These are phyloP conservation scores for Anabacerthia variegaticeps DNA, from an alignment of 2,797 vertebrate genomes.

Conservation along the genomic window DNA sequence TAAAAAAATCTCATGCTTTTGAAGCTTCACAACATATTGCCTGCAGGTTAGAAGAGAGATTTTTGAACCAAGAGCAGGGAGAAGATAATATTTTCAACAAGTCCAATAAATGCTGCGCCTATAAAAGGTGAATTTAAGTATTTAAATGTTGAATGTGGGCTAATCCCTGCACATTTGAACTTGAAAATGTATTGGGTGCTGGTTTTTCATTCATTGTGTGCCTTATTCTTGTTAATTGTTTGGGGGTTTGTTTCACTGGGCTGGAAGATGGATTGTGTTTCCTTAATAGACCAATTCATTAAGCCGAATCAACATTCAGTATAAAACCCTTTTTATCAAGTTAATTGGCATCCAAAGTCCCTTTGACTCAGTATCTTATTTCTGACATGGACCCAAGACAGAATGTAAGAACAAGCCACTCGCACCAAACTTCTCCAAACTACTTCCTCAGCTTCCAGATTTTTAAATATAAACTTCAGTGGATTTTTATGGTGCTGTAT, in stretches of 20 bases:
- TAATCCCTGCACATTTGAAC: not conserved
- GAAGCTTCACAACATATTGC: not conserved
- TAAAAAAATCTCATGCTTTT: not conserved
- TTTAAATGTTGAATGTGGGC: not conserved
- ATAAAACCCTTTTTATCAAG: not conserved
- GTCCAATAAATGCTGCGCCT: not conserved
- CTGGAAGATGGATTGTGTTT: not conserved
- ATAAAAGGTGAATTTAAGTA: not conserved
- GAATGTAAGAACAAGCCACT: not conserved
- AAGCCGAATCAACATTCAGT: not conserved
- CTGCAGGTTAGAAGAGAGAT: not conserved
- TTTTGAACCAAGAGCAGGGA: not conserved
- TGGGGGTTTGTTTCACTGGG: not conserved
- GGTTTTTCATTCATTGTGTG: not conserved
- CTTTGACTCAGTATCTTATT: not conserved
- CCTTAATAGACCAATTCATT: not conserved
- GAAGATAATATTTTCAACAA: not conserved
- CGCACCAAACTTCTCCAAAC: accelerated
- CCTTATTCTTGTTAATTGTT: not conserved
- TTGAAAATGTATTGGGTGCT: not conserved
- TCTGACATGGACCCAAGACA: not conserved
- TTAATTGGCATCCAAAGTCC: not conserved
- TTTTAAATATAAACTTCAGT: not conserved
- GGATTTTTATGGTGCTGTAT: not conserved
- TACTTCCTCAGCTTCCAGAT: not conserved